These are phyloP conservation scores for Neocloeon triangulifer DNA, from an alignment of 1,140 invertebrate genomes.

Conservation along the genomic window DNA sequence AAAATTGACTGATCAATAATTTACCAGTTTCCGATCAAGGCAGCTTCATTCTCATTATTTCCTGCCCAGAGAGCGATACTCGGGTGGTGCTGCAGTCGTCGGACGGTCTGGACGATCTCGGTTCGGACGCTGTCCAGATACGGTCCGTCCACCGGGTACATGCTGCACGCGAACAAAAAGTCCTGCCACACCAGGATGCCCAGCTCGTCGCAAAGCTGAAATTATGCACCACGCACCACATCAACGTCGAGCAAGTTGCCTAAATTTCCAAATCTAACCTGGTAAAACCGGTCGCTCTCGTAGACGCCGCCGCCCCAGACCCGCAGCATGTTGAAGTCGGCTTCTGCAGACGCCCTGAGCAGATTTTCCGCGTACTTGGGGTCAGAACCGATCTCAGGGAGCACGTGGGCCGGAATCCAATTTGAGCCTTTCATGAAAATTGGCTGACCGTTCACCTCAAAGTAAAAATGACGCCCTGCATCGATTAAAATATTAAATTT, in stretches of 20 bases:
- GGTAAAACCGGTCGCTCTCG: slow-evolving; percentile 80
- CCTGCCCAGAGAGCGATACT: slow-evolving; percentile 78
- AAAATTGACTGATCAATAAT: slow-evolving; percentile 4
- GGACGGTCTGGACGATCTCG: slow-evolving; percentile 69
- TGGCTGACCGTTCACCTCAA: slow-evolving; percentile 62
- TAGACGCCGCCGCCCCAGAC: slow-evolving; percentile 97
- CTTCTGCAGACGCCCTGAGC: slow-evolving; percentile 44
- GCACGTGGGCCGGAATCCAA: slow-evolving; percentile 76
- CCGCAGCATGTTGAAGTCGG: slow-evolving; percentile 82
- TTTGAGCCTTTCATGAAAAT: slow-evolving; percentile 96
- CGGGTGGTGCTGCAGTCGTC: slow-evolving; percentile 67
- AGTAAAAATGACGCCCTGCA: slow-evolving; percentile 63
- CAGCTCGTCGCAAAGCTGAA: slow-evolving; percentile 38
- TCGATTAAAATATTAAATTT: slow-evolving; percentile 10
- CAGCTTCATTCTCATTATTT: slow-evolving; percentile 96
- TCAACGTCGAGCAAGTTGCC: too few species aligned
- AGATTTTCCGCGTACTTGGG: slow-evolving; percentile 25
- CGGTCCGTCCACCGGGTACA: slow-evolving; percentile 60
- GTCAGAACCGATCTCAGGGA: slow-evolving; percentile 49
- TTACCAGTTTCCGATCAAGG: slow-evolving; percentile 59
- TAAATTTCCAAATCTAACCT: slow-evolving; percentile 31
- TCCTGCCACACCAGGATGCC: slow-evolving; percentile 83
- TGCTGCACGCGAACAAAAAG: slow-evolving; percentile 91
- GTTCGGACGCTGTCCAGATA: slow-evolving; percentile 49
- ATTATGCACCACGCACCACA: slow-evolving; percentile 4